These are phyloP conservation scores for Xylophagus ater DNA, from an alignment of 2,888 invertebrate species.

Conservation along the genomic window DNA sequence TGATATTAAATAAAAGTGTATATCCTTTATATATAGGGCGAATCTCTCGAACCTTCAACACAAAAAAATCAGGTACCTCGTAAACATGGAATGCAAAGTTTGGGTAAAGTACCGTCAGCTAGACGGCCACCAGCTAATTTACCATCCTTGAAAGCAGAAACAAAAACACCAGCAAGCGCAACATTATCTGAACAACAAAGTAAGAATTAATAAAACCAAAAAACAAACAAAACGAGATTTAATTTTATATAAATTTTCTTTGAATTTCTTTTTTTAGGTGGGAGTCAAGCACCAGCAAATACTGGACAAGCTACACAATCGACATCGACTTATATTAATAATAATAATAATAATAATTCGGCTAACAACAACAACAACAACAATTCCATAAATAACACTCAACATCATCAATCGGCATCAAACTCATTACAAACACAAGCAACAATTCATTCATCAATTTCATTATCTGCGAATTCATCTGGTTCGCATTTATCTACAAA, in stretches of 20 bases:
- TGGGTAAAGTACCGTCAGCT: constrained; percentile 97
- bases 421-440: constrained; percentile 8
- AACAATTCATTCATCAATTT: constrained; percentile 16
- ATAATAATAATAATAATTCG: constrained; percentile 1
- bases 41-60: constrained; percentile 77
- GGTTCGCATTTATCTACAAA: constrained; percentile 10
- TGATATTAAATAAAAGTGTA: constrained; percentile 13
- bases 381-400: constrained; percentile 19
- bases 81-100: constrained; percentile 99
- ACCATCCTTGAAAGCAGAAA: constrained; percentile 97
- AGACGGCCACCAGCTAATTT: constrained; percentile 97
- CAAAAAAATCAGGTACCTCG: constrained; percentile 82
- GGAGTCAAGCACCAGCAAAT: constrained; percentile 14
- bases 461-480: constrained; percentile 9
- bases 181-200: constrained; percentile 17
- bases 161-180: constrained; percentile 36
- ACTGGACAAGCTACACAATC: constrained; percentile 16
- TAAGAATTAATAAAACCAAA: constrained; percentile 2
- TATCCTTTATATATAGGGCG: constrained; percentile 48
- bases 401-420: constrained; percentile 21
- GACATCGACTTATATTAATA: constrained; percentile 1
- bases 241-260: background rate
- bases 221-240: too few relatives aligned
- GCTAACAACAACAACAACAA: constrained; percentile 6
- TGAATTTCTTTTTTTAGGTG: constrained; percentile 6